A percentile compares a stretch with the other conserved stretches of the same genome.
Conservation (phyloP, 2,113 vertebrate genomes). For the Pelmatolapia mariae region DNA sequence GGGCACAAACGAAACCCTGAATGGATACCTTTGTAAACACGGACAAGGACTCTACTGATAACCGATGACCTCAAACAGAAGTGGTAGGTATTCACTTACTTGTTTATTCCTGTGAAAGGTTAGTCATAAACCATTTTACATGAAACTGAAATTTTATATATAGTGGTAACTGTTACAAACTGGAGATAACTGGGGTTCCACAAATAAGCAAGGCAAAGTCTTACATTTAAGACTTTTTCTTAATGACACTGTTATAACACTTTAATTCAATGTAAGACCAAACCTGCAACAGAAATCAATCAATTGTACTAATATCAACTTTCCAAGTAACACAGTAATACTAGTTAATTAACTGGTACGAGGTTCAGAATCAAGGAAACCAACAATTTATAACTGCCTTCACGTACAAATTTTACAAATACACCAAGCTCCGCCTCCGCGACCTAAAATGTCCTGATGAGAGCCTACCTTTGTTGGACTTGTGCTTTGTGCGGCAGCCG, state of each 20-base stretch:
- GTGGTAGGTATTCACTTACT: not conserved
- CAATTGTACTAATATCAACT: not conserved
- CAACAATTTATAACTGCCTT: rapidly evolving
- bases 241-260: not conserved
- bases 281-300: not conserved
- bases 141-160: not conserved
- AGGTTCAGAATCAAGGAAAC: not conserved
- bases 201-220: not conserved
- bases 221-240: not conserved
- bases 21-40: not conserved
- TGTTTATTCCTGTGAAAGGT: not conserved
- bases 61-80: not conserved
- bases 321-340: not conserved
- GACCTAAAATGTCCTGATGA: not conserved
- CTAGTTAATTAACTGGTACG: not conserved
- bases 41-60: not conserved
- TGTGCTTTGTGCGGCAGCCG: slow-evolving; percentile 78
- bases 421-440: not conserved
- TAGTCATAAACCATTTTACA: not conserved
- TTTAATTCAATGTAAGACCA: not conserved
- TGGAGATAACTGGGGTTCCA: not conserved
- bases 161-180: not conserved
- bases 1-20: not conserved
- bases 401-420: rapidly evolving
- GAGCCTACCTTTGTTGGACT: slow-evolving; percentile 82